Evolutionary conservation across 2,113 vertebrate genomes (phyloP).

Genomic region (Myotis yumanensis): DNA sequence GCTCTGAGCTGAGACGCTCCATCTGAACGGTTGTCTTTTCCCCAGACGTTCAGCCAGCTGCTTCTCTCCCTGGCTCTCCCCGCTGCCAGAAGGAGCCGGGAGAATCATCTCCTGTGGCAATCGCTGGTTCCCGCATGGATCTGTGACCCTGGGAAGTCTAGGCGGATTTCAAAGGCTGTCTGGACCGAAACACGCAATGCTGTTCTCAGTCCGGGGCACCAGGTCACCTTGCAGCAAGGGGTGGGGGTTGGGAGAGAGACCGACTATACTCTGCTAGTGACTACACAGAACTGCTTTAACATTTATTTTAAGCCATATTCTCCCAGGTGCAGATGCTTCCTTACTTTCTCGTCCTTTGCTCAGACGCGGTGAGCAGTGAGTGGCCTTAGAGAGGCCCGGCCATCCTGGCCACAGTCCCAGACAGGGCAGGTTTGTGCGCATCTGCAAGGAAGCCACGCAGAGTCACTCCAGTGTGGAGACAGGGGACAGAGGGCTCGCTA

Average conservation of each 20-base stretch:
- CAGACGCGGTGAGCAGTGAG: neutral
- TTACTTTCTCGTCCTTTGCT: neutral
- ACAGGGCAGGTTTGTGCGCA: neutral
- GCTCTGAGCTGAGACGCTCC: neutral
- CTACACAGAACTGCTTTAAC: neutral
- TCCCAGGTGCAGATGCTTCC: neutral
- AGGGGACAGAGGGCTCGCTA: neutral
- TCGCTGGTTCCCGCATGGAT: neutral
- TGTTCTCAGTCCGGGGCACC: neutral
- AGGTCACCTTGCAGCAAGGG: neutral
- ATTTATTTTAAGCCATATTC: neutral
- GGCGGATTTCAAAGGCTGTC: neutral
- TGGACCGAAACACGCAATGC: neutral
- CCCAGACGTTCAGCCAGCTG: constrained; percentile 51
- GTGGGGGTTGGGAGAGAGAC: neutral
- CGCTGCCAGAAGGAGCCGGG: neutral
- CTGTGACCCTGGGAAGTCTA: constrained; percentile 2
- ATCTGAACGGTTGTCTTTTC: constrained; percentile 2
- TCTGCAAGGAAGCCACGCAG: neutral
- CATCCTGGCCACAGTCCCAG: neutral
- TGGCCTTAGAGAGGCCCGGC: neutral
- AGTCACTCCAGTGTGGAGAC: neutral
- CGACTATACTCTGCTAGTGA: neutral
- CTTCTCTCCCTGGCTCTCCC: neutral
- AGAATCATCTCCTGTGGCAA: neutral